Base-by-base conservation (phyloP, 2,888 invertebrate species). In the Podabrus alpinus region DNA sequence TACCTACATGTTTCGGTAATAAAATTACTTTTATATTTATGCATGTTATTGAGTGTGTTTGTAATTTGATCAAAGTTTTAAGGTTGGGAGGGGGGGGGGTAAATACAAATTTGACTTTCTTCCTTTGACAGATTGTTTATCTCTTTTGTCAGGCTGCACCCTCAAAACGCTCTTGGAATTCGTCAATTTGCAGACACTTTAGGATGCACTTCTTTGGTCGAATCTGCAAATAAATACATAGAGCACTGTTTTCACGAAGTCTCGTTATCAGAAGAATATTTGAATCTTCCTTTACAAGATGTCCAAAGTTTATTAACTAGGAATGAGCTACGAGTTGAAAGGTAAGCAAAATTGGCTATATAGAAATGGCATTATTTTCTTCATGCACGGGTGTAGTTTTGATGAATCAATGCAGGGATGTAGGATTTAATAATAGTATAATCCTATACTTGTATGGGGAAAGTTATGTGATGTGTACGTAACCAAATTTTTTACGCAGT, bases 191-290 rank as follows among this genome's bases (percentile, higher is more conserved):
- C 95, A 5, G 94, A 95, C 83, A 93, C 94, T 15, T 88, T 95
- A 78, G 92, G 93, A 77, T 95, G 95, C 83, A 87, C 89, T 1
- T 87, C 89, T 7, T 88, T 96, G 59, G 92, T 94, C 4, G 91
- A 92, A 79, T 92, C 93, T 9, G 92, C 94, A 9, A 94, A 95
- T 83, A 93, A 93, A 84, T 96, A 92, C 84, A 92, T 96, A 71
- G 93, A 94, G 83, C 92, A 92, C 81, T 92, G 94, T 86, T 96
- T 96, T 86, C 89, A 92, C 74, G 92, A 93, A 82, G 94, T 96
- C 1, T 91, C 94, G 0, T 89, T 90, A 79, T 91, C 93, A 0
- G 94, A 95, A 21, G 96, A 96, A 84, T 97, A 94, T 86, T 87
- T 94, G 16, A 88, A 89, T 77, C 86, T 94, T 66, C 86, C 89